Base-by-base conservation (phyloP, 2,888 invertebrate species). In the Dioctria rufipes region DNA sequence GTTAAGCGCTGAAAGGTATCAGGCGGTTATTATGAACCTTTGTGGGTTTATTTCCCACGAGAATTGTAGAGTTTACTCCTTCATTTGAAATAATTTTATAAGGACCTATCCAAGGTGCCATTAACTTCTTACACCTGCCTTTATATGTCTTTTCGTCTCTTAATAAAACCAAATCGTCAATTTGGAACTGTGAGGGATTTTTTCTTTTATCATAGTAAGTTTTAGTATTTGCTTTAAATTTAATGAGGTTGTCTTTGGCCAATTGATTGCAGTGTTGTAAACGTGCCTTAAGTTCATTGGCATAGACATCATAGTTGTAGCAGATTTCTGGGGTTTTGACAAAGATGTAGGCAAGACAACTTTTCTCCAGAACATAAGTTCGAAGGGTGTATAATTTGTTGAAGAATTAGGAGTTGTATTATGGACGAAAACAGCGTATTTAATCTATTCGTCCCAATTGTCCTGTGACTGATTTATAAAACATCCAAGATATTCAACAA, bases 351-450 rank as follows among this genome's bases (percentile, higher is more conserved):
- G 60, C 25, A 60, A 13, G 5, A 13, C 13, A n/a, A 25, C 60
- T 13, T 60, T 60, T 13, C 60, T 11, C 9, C 60, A 6, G 13
- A 13, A 60, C n/a, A 60, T 11, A 60, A 67, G 3, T 13, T 25
- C n/a, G n/a, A n/a, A 60, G 60, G 60, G 60, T 5, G 60, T 60
- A 60, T 60, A 60, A 13, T 25, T 25, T n/a, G 60, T 60, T 11
- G 60, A 60, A 2, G 60, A 60, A 13, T 60, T 9, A 13, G 66
- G 66, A 3, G 66, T 66, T 4, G 66, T 66, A n/a, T 66, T 66
- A 42, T 66, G 40, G n/a, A n/a, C n/a, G n/a, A n/a, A n/a, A n/a
- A n/a, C n/a, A n/a, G n/a, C n/a, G n/a, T n/a, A n/a, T n/a, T n/a
- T n/a, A n/a, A n/a, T n/a, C n/a, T n/a, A n/a, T n/a, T n/a, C n/a